Conservation (phyloP, 2,113 vertebrate species). For the Pristiophorus japonicus region DNA sequence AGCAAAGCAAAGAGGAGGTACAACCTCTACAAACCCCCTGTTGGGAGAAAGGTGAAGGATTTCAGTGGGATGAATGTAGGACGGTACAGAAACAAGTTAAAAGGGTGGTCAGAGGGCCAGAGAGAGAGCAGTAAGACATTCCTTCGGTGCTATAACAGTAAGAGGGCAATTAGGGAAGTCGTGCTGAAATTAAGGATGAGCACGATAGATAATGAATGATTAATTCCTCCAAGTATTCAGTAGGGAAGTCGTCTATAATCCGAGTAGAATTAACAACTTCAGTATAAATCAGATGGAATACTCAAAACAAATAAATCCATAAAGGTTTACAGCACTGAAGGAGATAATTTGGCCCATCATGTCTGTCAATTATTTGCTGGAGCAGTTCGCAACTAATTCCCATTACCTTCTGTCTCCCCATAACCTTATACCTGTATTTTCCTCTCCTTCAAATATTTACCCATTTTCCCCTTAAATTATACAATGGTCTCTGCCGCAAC, state of each 20-base stretch:
- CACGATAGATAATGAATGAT: background rate
- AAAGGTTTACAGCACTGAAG: background rate
- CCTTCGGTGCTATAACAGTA: too few relatives aligned
- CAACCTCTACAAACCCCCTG: background rate
- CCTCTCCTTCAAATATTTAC: background rate
- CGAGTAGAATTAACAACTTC: background rate
- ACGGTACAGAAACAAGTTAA: background rate
- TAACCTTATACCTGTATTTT: background rate
- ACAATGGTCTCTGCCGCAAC: background rate
- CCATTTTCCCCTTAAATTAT: background rate
- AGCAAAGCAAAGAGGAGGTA: background rate
- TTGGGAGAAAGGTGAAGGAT: background rate
- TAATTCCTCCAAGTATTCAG: background rate
- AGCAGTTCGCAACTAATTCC: background rate
- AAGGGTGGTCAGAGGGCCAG: background rate
- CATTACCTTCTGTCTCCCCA: background rate
- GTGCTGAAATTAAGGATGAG: background rate
- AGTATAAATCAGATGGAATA: background rate
- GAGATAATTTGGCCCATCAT: background rate
- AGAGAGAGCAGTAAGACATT: too few relatives aligned
- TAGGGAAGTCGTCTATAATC: background rate
- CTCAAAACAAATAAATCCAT: background rate
- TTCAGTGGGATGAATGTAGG: background rate
- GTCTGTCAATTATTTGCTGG: background rate
- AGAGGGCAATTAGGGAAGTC: background rate